Conservation (phyloP, 2,888 invertebrate genomes). For the Esperia sulphurella region DNA sequence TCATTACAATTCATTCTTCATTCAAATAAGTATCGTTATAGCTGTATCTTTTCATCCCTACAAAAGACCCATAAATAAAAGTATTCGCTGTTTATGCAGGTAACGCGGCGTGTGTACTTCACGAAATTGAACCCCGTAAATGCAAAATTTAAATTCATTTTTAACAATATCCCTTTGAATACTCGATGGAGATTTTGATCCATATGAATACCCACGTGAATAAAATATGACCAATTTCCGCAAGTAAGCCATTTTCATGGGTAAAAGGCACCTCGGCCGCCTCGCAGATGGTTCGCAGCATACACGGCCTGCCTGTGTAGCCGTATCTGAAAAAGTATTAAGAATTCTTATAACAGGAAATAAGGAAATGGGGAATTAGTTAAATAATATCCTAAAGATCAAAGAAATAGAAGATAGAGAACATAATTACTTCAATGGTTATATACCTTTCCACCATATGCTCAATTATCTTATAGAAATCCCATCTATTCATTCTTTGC, state of each 20-base stretch:
- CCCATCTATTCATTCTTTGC: conserved; percentile 79
- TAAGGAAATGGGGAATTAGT: neutral
- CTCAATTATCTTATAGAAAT: conserved; percentile 82
- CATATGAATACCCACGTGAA: conserved; percentile 82
- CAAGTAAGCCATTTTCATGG: conserved; percentile 84
- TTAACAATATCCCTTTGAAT: neutral
- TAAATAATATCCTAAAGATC: neutral
- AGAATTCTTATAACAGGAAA: neutral
- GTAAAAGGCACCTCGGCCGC: conserved; percentile 83
- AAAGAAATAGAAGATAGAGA: no score
- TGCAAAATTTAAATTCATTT: neutral
- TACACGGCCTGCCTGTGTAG: conserved; percentile 83
- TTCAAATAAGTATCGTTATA: no score
- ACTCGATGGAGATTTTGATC: conserved; percentile 10
- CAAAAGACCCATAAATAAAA: no score
- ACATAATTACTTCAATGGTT: no score
- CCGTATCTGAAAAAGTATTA: conserved; percentile 71
- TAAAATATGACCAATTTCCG: conserved; percentile 86
- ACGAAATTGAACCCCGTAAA: neutral
- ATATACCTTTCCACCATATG: conserved; percentile 78
- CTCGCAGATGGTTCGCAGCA: conserved; percentile 88
- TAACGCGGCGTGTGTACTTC: no score
- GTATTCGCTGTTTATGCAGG: no score
- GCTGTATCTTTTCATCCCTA: no score
- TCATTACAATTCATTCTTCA: no score